Base-by-base conservation (phyloP, 1,140 invertebrate species). In the Dendroctonus valens region DNA sequence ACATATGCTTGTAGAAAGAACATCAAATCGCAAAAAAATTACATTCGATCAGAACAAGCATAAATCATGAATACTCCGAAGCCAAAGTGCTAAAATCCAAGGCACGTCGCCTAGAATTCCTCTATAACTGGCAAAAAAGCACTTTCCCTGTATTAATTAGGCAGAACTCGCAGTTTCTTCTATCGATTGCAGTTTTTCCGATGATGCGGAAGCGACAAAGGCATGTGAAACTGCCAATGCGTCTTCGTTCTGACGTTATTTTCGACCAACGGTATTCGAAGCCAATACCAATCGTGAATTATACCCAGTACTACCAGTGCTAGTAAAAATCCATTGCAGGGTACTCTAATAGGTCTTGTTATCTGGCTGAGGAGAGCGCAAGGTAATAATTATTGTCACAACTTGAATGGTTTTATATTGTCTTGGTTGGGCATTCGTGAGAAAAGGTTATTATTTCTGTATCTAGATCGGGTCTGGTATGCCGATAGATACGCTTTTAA, bases 341-440 rank as follows among this genome's bases (percentile, higher is more conserved):
- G 44, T 46, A 46, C 44, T 46, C 12, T 46, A 46, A 46, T 46
- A 46, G 44, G 9, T 46, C 44, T 46, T 46, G 44, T 46, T 46
- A 26, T 26, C 26, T 14, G 44, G 4, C 9, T 46, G 12, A 12
- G 12, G 44, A 46, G 44, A 46, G 44, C 12, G 44, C 44, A 46
- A 46, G 44, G 44, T 46, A 46, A 46, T 46, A 46, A 46, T 46
- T 46, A 46, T 46, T 46, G 44, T 46, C 44, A 12, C 9, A 12
- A 46, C 12, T 14, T 11, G 12, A 4, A 9, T 14, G 44, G 44
- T 46, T 46, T 46, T 46, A 46, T 46, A 46, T 46, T 46, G 12
- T 46, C 12, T 26, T 26, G 26, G 26, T 26, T 26, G 26, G 26
- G 26, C 26, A 26, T 26, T 26, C 26, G 26, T 26, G 26, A 26